A percentile compares a stretch with the other conserved stretches of the same genome.
These are phyloP conservation scores for Motacilla alba DNA, from an alignment of 2,113 vertebrate genomes.

Conservation along the genomic window DNA sequence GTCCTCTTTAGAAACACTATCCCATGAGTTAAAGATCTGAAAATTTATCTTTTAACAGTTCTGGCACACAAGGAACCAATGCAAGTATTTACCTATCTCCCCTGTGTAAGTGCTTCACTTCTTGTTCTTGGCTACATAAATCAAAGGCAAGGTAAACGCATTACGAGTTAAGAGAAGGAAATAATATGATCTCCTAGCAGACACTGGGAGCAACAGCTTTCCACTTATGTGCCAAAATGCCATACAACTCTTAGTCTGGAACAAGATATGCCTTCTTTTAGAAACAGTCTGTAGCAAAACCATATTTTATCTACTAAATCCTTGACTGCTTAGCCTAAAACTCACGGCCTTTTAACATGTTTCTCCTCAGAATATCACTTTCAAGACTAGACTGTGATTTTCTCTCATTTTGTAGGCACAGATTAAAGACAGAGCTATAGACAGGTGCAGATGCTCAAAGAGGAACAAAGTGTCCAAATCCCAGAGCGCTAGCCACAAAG, in stretches of 20 bases:
- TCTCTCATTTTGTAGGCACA: background rate
- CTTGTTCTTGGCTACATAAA: slow-evolving; percentile 46
- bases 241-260: background rate
- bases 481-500: background rate
- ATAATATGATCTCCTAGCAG: slow-evolving; percentile 38
- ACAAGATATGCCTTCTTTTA: background rate
- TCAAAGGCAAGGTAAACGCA: slow-evolving; percentile 23
- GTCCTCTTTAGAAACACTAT: background rate
- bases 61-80: background rate
- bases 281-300: background rate
- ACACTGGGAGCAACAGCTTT: background rate
- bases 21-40: background rate
- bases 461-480: background rate
- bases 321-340: background rate
- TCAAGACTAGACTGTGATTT: background rate
- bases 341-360: background rate
- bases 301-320: background rate
- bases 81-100: background rate
- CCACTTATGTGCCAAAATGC: background rate
- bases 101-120: slow-evolving; percentile 20
- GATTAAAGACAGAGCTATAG: background rate
- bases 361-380: background rate
- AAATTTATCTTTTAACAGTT: background rate
- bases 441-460: background rate
- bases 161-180: slow-evolving; percentile 15